Percentiles rank a stretch among this genome's conserved stretches.
Conservation (phyloP, 2,888 invertebrate species). For the Colletes collaris region DNA sequence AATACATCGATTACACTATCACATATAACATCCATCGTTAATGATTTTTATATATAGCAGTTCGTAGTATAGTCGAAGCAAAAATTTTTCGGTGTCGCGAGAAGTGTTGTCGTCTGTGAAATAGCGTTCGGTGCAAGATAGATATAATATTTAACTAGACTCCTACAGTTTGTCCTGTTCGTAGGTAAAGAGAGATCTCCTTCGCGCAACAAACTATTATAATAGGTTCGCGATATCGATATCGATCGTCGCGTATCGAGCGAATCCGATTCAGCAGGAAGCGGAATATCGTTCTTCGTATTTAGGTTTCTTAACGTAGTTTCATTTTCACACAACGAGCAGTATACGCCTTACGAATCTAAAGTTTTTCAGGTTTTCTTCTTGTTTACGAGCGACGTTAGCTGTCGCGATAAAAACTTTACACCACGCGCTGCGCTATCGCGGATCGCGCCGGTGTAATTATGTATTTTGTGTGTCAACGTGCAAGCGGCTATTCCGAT, state of each 20-base stretch:
- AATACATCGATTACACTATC: background rate
- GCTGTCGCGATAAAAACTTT: conserved; percentile 39
- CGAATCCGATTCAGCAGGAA: conserved; percentile 47
- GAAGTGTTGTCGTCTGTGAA: conserved; percentile 1
- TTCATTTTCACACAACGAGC: conserved; percentile 10
- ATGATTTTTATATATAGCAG: background rate
- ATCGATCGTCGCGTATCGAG: conserved; percentile 16
- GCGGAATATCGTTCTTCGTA: conserved; percentile 46
- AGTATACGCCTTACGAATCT: conserved; percentile 24
- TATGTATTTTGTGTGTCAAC: conserved; percentile 77
- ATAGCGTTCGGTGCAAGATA: background rate
- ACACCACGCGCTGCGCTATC: conserved; percentile 16
- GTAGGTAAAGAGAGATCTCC: conserved; percentile 49
- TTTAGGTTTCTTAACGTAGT: conserved; percentile 9
- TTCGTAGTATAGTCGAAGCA: conserved; percentile 16
- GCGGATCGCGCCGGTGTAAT: conserved; percentile 19
- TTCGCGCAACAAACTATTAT: conserved; percentile 28
- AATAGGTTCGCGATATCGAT: conserved; percentile 15
- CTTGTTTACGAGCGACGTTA: conserved; percentile 13
- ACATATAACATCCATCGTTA: conserved; percentile 13
- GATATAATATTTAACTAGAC: conserved; percentile 17
- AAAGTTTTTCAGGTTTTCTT: conserved; percentile 13
- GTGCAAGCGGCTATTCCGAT: conserved; percentile 82
- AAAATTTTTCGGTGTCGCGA: background rate
- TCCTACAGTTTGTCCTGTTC: conserved; percentile 55